Evolutionary conservation across 2,888 invertebrate species (phyloP).

Genomic region (Caenorhabditis sinica): DNA sequence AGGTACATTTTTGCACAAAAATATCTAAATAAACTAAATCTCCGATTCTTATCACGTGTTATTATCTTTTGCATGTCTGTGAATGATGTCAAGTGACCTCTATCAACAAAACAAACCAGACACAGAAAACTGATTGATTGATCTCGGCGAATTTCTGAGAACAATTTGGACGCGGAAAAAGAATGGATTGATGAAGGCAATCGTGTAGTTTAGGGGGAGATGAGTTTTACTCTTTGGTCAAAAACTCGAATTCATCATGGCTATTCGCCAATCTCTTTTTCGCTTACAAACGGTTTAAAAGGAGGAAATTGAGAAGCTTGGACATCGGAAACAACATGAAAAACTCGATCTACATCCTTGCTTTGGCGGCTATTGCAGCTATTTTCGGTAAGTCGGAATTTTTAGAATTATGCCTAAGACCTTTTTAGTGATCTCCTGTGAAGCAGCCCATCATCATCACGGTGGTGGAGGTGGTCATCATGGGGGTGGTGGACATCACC

Average conservation of each 20-base stretch:
- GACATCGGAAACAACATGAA: slow-evolving; percentile 26
- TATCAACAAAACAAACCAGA: slow-evolving; percentile 16
- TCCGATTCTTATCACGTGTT: slow-evolving; percentile 17
- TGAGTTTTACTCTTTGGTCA: slow-evolving; percentile 32
- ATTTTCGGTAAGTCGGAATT: slow-evolving; percentile 12
- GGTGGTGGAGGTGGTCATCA: slow-evolving; percentile 43
- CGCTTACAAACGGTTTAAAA: slow-evolving; percentile 18
- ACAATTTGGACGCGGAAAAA: slow-evolving; percentile 12
- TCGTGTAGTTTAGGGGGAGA: neutral
- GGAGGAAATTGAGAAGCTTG: slow-evolving; percentile 11
- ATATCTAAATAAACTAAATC: neutral
- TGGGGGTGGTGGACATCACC: slow-evolving; percentile 31
- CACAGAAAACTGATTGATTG: slow-evolving; percentile 12
- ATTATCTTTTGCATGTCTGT: neutral
- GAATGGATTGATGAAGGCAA: neutral
- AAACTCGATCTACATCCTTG: neutral
- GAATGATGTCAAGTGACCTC: slow-evolving; percentile 38
- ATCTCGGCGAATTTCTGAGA: slow-evolving; percentile 36
- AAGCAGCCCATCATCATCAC: slow-evolving; percentile 28
- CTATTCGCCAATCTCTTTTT: slow-evolving; percentile 35
- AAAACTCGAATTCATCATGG: slow-evolving; percentile 26
- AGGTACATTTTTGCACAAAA: neutral
- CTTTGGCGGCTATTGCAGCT: neutral
- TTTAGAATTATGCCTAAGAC: neutral
- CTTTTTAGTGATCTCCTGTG: slow-evolving; percentile 11